Evolutionary conservation across 2,797 vertebrate genomes (phyloP).

Genomic region (Rhinoraja longicauda): DNA sequence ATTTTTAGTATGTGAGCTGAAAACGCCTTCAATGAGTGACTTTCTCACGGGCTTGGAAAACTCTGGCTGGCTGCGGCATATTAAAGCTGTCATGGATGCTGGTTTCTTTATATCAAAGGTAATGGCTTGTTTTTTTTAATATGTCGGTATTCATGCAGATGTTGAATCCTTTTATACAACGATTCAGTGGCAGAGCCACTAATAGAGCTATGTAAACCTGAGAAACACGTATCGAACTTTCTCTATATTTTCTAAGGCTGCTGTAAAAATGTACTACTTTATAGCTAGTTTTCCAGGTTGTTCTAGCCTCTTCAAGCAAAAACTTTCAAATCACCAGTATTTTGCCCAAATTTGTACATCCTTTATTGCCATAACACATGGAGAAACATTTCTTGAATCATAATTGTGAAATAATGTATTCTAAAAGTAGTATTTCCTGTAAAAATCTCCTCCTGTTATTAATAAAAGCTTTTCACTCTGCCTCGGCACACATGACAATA

Average conservation of each 20-base stretch:
- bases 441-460: too few species aligned
- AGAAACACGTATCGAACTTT: background rate
- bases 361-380: background rate
- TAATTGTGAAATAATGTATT: background rate
- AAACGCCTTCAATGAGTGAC: conserved; percentile 69
- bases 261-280: background rate
- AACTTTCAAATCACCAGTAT: background rate
- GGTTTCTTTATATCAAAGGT: conserved; percentile 69
- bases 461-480: too few species aligned
- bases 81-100: conserved; percentile 73
- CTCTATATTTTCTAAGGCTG: background rate
- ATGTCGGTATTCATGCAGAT: background rate
- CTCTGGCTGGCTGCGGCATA: conserved; percentile 70
- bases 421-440: background rate
- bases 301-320: background rate
- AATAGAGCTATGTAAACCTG: too few species aligned
- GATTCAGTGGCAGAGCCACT: background rate
- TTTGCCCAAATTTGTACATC: background rate
- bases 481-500: too few species aligned
- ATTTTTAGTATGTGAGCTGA: conserved; percentile 63
- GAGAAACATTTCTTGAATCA: background rate
- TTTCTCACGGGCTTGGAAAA: conserved; percentile 71
- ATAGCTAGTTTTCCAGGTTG: background rate
- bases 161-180: background rate
- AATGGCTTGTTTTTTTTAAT: background rate